These are phyloP conservation scores for Scopus umbretta DNA, from an alignment of 2,113 vertebrate species.

Conservation along the genomic window DNA sequence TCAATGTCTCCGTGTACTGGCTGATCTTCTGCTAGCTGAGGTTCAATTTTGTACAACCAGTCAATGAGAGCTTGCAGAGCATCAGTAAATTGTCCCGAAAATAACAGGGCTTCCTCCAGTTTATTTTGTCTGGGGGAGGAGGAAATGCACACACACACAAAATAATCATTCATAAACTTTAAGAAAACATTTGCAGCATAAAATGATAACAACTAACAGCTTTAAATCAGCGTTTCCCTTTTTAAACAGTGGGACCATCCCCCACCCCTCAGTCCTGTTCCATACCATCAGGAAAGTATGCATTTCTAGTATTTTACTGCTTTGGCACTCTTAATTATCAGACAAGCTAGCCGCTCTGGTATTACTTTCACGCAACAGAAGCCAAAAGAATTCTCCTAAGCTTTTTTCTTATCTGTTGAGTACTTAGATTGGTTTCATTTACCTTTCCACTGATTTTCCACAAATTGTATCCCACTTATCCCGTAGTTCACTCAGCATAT, in stretches of 20 bases:
- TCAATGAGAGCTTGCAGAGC: constrained; percentile 97
- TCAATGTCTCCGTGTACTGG: constrained; percentile 96
- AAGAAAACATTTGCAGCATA: neutral
- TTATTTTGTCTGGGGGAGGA: constrained; percentile 88
- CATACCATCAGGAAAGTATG: neutral
- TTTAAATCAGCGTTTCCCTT: neutral
- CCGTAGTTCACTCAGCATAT: constrained; percentile 95
- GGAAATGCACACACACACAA: no score
- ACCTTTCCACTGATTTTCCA: constrained; percentile 98
- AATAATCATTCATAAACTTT: neutral
- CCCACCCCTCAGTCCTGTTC: neutral
- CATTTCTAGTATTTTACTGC: neutral
- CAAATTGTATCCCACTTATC: constrained; percentile 99
- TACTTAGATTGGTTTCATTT: neutral
- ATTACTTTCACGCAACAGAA: neutral
- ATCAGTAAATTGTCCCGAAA: constrained; percentile 97
- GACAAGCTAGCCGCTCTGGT: neutral
- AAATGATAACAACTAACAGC: neutral
- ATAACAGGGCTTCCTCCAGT: constrained; percentile 92
- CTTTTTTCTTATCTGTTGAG: neutral
- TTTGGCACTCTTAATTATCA: neutral
- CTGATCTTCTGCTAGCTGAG: constrained; percentile 95
- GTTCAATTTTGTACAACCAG: constrained; percentile 96
- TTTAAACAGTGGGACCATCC: neutral
- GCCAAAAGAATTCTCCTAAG: neutral